These are phyloP conservation scores for Mythimna albipuncta DNA, from an alignment of 2,888 invertebrate genomes.

Conservation along the genomic window DNA sequence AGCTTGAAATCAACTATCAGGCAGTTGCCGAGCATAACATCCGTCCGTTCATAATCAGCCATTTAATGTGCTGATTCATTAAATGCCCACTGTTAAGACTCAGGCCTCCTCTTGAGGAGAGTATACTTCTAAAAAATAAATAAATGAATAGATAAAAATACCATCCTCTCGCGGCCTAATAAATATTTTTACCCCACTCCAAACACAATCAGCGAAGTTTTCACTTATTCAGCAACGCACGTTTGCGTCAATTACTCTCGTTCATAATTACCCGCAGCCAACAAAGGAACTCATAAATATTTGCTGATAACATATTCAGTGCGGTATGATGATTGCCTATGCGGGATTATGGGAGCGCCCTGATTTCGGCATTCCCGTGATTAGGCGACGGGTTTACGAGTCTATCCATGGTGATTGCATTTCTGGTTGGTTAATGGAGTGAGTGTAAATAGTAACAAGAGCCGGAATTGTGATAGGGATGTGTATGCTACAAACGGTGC, in stretches of 20 bases:
- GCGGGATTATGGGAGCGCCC: constrained; percentile 27
- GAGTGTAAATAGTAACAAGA: not conserved
- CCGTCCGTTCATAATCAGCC: too few relatives aligned
- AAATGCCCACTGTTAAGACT: too few relatives aligned
- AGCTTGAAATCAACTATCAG: too few relatives aligned
- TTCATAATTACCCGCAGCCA: constrained; percentile 51
- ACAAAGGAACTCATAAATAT: constrained; percentile 58
- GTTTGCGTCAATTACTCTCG: constrained; percentile 45
- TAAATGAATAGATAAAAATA: too few relatives aligned
- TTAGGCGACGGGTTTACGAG: constrained; percentile 16
- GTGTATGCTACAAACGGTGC: not conserved
- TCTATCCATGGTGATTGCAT: constrained; percentile 26
- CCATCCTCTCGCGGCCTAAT: too few relatives aligned
- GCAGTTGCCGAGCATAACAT: too few relatives aligned
- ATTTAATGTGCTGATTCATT: too few relatives aligned
- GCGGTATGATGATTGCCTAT: constrained; percentile 33
- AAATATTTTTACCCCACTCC: not conserved
- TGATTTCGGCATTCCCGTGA: constrained; percentile 37
- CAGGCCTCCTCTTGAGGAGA: too few relatives aligned
- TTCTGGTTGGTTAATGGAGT: constrained; percentile 19
- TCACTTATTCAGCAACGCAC: constrained; percentile 44
- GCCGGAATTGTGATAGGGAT: not conserved
- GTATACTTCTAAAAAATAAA: too few relatives aligned
- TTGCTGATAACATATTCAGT: constrained; percentile 52
- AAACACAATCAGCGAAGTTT: not conserved